phyloP scores from a whole-genome alignment of 2,113 vertebrate genomes.

The Dicerorhinus sumatrensis region DNA sequence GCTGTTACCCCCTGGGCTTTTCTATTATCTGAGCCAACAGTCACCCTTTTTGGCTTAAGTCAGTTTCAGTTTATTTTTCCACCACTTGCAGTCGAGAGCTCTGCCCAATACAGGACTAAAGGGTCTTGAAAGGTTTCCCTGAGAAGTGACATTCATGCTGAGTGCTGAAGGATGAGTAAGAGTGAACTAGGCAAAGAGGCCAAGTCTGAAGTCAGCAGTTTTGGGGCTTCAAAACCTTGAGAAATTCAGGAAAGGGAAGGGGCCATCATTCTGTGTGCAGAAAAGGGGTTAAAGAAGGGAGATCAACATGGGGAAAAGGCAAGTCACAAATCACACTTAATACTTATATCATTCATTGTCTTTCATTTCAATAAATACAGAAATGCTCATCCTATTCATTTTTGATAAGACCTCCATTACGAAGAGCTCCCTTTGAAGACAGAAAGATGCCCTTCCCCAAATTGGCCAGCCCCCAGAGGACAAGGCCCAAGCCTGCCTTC shows the following conservation, averaged over 20 bases:
- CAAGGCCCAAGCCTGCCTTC: neutral
- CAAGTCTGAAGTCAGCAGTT: neutral
- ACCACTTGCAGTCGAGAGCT: neutral
- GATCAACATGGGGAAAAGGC: neutral
- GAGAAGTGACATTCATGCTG: neutral
- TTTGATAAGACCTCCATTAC: neutral
- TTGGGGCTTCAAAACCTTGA: constrained; percentile 6
- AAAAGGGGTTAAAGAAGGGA: neutral
- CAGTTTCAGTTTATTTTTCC: constrained; percentile 11
- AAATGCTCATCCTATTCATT: neutral
- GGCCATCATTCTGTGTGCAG: neutral
- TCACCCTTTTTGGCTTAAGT: neutral
- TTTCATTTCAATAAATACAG: neutral
- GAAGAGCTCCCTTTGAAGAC: neutral
- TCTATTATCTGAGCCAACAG: neutral
- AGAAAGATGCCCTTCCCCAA: neutral
- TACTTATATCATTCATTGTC: neutral
- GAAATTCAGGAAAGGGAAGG: neutral
- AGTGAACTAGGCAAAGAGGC: neutral
- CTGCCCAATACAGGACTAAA: neutral
- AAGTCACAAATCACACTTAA: neutral
- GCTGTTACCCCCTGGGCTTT: neutral
- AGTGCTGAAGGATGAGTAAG: neutral
- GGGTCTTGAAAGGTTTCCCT: neutral
- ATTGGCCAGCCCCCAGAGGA: neutral